phyloP scores from a whole-genome alignment of 2,888 invertebrate genomes.

The Scaptomyza cyrtandrae region DNA sequence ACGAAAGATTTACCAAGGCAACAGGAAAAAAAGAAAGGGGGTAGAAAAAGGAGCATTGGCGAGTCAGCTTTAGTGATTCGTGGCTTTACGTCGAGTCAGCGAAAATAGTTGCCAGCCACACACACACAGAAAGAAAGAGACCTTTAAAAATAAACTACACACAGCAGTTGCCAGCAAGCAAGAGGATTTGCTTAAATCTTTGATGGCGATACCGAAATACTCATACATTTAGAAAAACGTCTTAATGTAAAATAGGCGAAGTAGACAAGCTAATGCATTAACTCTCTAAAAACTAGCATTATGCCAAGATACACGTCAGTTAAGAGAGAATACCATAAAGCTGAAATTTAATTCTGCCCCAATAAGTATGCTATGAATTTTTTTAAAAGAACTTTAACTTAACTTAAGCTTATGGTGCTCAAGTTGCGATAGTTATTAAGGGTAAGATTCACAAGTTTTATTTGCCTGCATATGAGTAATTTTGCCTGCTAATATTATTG shows the following conservation, averaged over 20 bases:
- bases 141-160: background rate
- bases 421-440: background rate
- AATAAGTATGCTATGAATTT: slow-evolving; percentile 1
- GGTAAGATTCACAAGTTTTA: no score
- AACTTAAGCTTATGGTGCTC: no score
- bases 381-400: no score
- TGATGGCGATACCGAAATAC: slow-evolving; percentile 13
- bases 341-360: background rate
- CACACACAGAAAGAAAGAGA: background rate
- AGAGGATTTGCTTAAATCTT: slow-evolving; percentile 9
- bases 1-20: slow-evolving; percentile 32
- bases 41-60: background rate
- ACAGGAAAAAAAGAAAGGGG: background rate
- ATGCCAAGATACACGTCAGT: background rate
- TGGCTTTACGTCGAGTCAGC: slow-evolving; percentile 44
- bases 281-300: background rate
- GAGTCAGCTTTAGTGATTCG: slow-evolving; percentile 31
- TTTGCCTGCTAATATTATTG: background rate
- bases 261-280: background rate
- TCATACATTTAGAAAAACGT: background rate
- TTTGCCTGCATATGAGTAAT: no score
- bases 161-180: background rate
- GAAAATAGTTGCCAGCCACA: slow-evolving; percentile 43
- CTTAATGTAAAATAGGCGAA: background rate
- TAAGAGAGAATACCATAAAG: background rate